Percentiles rank a stretch among this genome's conserved stretches.
These are phyloP conservation scores for Taenioides sp. DNA, from an alignment of 2,797 vertebrate species.

Conservation along the genomic window DNA sequence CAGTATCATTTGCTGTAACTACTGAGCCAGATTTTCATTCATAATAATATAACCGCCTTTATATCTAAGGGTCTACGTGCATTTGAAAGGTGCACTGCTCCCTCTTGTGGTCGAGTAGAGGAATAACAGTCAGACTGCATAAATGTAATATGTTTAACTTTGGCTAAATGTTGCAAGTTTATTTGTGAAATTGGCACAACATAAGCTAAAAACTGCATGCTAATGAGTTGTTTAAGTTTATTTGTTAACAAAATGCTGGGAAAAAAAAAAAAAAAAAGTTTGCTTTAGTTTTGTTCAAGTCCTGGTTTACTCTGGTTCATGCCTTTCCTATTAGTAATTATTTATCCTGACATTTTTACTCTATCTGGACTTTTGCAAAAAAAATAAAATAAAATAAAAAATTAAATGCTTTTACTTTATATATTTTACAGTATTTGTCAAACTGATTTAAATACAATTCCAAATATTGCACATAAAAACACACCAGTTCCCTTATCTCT, in stretches of 20 bases:
- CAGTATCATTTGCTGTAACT: not conserved
- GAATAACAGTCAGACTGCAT: not conserved
- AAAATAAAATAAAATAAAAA: not conserved
- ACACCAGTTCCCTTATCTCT: not conserved
- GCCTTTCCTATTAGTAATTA: too few species aligned
- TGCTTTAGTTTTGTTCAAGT: too few species aligned
- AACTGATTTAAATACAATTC: too few species aligned
- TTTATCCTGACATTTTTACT: not conserved
- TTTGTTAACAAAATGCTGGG: too few species aligned
- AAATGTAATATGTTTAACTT: not conserved
- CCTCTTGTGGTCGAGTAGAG: constrained; percentile 39
- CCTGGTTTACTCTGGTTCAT: too few species aligned
- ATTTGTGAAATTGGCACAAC: too few species aligned
- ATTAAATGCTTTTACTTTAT: not conserved
- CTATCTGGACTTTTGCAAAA: too few species aligned
- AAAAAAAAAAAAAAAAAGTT: too few species aligned
- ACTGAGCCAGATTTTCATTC: not conserved
- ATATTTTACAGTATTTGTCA: not conserved
- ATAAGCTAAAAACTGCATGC: too few species aligned
- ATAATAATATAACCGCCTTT: not conserved
- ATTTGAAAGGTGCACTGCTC: not conserved
- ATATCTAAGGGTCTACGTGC: not conserved
- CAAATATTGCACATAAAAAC: too few species aligned
- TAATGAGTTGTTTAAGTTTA: too few species aligned
- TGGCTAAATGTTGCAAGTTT: not conserved